A percentile compares a stretch with the other conserved stretches of the same genome.
These are phyloP conservation scores for Micronycteris hirsuta DNA, from an alignment of 2,113 vertebrate genomes.

Conservation along the genomic window DNA sequence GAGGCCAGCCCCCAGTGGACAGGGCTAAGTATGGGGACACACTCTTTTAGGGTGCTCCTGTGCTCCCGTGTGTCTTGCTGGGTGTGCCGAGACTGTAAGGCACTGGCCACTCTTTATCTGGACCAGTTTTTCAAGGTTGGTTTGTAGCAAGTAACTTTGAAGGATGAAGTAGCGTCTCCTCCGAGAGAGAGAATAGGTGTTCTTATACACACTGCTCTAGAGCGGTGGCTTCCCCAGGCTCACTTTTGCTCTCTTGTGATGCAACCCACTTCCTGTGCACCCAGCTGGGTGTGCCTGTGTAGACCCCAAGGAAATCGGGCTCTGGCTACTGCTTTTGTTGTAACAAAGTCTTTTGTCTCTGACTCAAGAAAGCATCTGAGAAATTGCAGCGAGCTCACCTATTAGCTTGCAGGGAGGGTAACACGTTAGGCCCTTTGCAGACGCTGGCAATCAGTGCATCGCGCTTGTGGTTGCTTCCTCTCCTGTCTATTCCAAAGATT, in stretches of 20 bases:
- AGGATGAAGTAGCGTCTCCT: not conserved
- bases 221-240: not conserved
- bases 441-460: not conserved
- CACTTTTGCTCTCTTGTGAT: not conserved
- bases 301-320: not conserved
- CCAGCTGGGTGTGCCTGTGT: not conserved
- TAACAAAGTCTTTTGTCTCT: not conserved
- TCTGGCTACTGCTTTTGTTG: not conserved
- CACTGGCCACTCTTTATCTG: not conserved
- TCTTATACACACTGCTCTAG: not conserved
- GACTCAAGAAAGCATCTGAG: not conserved
- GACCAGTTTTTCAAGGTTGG: slow-evolving; percentile 6
- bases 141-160: slow-evolving; percentile 3
- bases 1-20: not conserved
- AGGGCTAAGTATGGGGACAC: not conserved
- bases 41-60: not conserved
- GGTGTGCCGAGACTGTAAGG: not conserved
- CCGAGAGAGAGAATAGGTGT: not conserved
- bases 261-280: not conserved
- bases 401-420: not conserved
- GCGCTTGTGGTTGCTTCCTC: not conserved
- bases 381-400: not conserved
- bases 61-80: not conserved
- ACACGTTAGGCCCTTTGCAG: not conserved
- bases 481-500: not conserved